Base-by-base conservation (phyloP, 2,888 invertebrate species). In the Diploptera punctata region DNA sequence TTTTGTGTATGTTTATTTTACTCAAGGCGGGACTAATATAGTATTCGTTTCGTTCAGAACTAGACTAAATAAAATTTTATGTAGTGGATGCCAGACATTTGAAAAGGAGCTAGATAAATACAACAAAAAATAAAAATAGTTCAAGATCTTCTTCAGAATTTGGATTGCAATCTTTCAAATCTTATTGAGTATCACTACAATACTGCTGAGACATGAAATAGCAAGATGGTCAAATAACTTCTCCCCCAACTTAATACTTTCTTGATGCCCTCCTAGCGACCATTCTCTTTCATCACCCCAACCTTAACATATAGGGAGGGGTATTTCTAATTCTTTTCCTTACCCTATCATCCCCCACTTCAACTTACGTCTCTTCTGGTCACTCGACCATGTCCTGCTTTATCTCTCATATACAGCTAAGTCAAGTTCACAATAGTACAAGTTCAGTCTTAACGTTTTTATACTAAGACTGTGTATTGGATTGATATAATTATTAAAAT, bases 351-450 rank as follows among this genome's bases (percentile, higher is more conserved):
- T 61, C 19, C 21, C 24, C 29, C 43, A 33, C 65, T 26, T 47
- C 44, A 61, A 61, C 26, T 61, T 61, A 61, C 61, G 38, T 33
- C 38, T 44, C 65, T 29, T 47, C 47, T 65, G 47, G 47, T 47
- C 65, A 47, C 65, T 65, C 44, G 47, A 47, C 65, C 47, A 65
- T 65, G 65, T n/a, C 29, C 26, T 26, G n/a, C 29, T 65, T 44
- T 65, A 47, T 65, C 44, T 65, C 26, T 65, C 29, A 5, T n/a
- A 57, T 26, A 24, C 29, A 29, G 24, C 16, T 13, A 29, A 57
- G 57, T 16, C 16, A 21, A 24, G 29, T 57, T 57, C 57, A 57
- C 57, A 57, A 29, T 1, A n/a, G 21, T n/a, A 29, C 29, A 29
- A 13, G 24, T n/a, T n/a, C n/a, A n/a, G n/a, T n/a, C n/a, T n/a